A percentile compares a stretch with the other conserved stretches of the same genome.
These are phyloP conservation scores for Heterohyrax brucei DNA, from an alignment of 2,797 vertebrate species.

Conservation along the genomic window DNA sequence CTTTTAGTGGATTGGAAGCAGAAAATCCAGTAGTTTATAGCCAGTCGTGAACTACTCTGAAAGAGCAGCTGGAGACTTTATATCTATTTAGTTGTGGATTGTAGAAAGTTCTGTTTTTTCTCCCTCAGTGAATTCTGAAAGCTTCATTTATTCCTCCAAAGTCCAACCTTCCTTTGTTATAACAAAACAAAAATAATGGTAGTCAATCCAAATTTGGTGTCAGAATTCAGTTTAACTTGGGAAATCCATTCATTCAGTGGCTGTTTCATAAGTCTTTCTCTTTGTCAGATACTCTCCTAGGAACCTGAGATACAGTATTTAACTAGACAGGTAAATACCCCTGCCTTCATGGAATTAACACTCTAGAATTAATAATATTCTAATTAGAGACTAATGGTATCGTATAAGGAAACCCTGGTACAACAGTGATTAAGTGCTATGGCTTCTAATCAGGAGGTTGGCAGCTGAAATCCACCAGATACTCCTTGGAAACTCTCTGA, in stretches of 20 bases:
- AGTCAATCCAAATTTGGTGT: neutral
- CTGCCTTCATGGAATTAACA: neutral
- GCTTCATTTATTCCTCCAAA: constrained; percentile 75
- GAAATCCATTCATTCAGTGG: constrained; percentile 14
- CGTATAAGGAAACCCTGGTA: too few relatives aligned
- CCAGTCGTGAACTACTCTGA: constrained; percentile 78
- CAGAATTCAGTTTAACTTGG: constrained; percentile 10
- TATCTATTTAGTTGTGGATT: constrained; percentile 74
- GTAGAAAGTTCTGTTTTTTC: constrained; percentile 68
- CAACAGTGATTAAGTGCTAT: too few relatives aligned
- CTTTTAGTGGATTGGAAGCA: constrained; percentile 79
- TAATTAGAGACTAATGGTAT: neutral
- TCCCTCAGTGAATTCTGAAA: constrained; percentile 79
- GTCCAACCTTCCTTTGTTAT: constrained; percentile 61
- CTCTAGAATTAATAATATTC: neutral
- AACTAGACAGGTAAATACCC: neutral
- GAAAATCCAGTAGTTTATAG: constrained; percentile 75
- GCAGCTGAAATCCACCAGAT: too few relatives aligned
- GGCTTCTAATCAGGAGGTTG: too few relatives aligned
- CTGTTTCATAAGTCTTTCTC: neutral
- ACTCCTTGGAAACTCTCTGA: too few relatives aligned
- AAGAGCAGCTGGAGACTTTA: constrained; percentile 80
- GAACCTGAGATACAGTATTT: neutral
- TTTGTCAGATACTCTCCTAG: neutral
- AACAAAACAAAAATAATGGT: constrained; percentile 70